Evolutionary conservation across 2,888 invertebrate genomes (phyloP).

Genomic region (Hypselothyrea guttata): DNA sequence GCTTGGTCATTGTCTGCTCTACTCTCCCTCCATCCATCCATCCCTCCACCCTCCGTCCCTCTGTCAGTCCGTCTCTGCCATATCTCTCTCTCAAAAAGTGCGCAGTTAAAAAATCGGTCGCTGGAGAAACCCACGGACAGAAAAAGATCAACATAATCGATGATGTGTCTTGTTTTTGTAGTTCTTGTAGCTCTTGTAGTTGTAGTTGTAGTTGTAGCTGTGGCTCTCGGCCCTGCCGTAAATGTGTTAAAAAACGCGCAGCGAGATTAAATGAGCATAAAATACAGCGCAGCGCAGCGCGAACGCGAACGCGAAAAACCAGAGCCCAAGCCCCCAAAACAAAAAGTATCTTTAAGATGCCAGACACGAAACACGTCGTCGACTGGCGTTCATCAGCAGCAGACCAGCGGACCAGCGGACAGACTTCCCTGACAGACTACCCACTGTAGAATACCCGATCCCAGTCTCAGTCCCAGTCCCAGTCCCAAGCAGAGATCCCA

Average conservation of each 20-base stretch:
- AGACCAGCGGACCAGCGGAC: constrained; percentile 40
- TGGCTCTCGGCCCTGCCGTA: constrained; percentile 33
- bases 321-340: constrained; percentile 15
- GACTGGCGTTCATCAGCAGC: constrained; percentile 67
- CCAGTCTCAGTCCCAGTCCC: constrained; percentile 11
- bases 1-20: constrained; percentile 54
- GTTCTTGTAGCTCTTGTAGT: constrained; percentile 12
- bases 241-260: constrained; percentile 75
- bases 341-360: constrained; percentile 66
- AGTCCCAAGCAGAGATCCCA: constrained; percentile 6
- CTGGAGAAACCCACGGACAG: constrained; percentile 45
- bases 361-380: constrained; percentile 68
- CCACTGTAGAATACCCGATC: constrained; percentile 40
- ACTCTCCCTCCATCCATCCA: constrained; percentile 6
- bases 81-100: constrained; percentile 47
- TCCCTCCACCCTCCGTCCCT: background rate
- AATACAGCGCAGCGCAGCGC: constrained; percentile 60
- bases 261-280: constrained; percentile 77
- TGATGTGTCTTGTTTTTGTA: constrained; percentile 62
- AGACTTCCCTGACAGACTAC: constrained; percentile 49
- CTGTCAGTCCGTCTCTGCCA: constrained; percentile 17
- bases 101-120: constrained; percentile 66
- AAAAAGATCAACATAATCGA: constrained; percentile 75
- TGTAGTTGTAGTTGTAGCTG: background rate
- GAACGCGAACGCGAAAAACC: constrained; percentile 32